phyloP scores from a whole-genome alignment of 2,888 invertebrate genomes.

The Drosophila subsilvestris region DNA sequence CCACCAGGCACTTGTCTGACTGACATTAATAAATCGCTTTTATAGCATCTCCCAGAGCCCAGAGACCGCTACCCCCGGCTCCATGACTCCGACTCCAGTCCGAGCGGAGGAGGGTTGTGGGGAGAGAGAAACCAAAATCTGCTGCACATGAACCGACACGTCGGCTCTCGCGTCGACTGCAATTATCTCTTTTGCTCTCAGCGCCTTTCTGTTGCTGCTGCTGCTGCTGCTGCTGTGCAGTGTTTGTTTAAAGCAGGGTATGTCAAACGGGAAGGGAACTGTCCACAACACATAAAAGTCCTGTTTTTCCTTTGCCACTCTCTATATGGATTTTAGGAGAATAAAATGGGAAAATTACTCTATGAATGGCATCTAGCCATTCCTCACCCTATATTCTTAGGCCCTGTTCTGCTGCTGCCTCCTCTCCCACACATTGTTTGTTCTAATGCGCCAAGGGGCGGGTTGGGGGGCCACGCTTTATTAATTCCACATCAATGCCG shows the following conservation, averaged over 20 bases:
- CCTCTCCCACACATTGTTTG: slow-evolving; percentile 42
- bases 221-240: too few species aligned
- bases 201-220: not conserved
- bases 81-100: slow-evolving; percentile 27
- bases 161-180: slow-evolving; percentile 12
- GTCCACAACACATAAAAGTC: not conserved
- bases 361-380: not conserved
- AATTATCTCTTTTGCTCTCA: slow-evolving; percentile 27
- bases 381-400: slow-evolving; percentile 1
- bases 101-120: slow-evolving; percentile 20
- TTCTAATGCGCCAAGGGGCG: slow-evolving; percentile 47
- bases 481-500: slow-evolving; percentile 72
- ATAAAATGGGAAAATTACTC: not conserved
- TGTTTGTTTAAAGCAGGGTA: not conserved
- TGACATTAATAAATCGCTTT: slow-evolving; percentile 80
- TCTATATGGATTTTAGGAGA: not conserved
- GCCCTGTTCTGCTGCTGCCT: slow-evolving; percentile 17
- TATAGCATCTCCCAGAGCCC: slow-evolving; percentile 55
- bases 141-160: slow-evolving; percentile 47
- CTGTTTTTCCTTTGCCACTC: not conserved
- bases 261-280: not conserved
- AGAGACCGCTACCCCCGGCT: not conserved
- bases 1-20: slow-evolving; percentile 70
- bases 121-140: slow-evolving; percentile 38
- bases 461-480: slow-evolving; percentile 55